Percentiles rank a stretch among this genome's conserved stretches.
Evolutionary conservation across 2,888 invertebrate species (phyloP).

Genomic region (Andrena minutula): DNA sequence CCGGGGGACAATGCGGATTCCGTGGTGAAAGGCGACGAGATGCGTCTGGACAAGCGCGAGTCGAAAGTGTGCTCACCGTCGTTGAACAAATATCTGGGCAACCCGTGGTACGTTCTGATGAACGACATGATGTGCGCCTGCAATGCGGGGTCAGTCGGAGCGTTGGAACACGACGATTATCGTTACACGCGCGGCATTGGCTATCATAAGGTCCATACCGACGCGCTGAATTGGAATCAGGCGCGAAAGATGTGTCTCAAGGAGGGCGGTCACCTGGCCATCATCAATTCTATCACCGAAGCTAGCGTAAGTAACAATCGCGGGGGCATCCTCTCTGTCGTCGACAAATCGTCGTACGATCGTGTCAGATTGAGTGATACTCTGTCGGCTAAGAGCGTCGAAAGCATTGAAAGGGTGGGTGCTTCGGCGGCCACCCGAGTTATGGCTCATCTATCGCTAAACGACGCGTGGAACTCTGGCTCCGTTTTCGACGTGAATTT

Average conservation of each 20-base stretch:
- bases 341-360: not conserved
- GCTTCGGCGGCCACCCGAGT: no score
- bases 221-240: constrained; percentile 76
- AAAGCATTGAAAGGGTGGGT: no score
- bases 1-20: not conserved
- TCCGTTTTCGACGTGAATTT: no score
- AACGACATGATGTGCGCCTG: constrained; percentile 79
- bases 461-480: no score
- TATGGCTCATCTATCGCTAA: no score
- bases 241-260: constrained; percentile 80
- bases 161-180: constrained; percentile 77
- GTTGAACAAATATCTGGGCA: no score
- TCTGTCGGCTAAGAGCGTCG: not conserved
- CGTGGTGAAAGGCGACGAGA: no score
- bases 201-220: constrained; percentile 79
- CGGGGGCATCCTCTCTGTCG: not conserved
- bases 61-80: no score
- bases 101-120: constrained; percentile 21
- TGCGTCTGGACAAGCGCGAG: no score
- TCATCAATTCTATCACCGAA: constrained; percentile 71
- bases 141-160: constrained; percentile 66
- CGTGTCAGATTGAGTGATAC: not conserved
- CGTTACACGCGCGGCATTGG: constrained; percentile 76
- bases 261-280: constrained; percentile 79
- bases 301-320: constrained; percentile 59